Percentiles rank a stretch among this genome's conserved stretches.
phyloP scores from a whole-genome alignment of 2,113 vertebrate genomes.

The Panurus biarmicus region DNA sequence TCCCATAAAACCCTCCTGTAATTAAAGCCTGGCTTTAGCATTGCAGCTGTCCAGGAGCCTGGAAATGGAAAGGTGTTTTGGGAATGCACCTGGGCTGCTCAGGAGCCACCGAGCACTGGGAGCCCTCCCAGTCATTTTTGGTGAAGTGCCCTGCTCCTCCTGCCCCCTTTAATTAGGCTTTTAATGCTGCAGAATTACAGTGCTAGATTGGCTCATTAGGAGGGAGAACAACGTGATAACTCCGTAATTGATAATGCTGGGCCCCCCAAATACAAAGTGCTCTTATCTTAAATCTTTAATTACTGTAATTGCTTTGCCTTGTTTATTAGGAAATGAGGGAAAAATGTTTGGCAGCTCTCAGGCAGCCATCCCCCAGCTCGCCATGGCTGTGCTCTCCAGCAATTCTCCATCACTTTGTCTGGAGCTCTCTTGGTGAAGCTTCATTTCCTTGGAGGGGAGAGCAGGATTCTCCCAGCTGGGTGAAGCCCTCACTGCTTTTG shows the following conservation, averaged over 20 bases:
- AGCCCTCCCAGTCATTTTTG: neutral
- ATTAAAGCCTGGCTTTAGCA: neutral
- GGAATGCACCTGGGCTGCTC: neutral
- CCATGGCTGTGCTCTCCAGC: neutral
- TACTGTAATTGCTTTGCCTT: conserved; percentile 38
- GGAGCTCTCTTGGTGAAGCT: neutral
- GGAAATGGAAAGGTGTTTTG: neutral
- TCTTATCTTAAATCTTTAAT: conserved; percentile 52
- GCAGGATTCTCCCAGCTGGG: neutral
- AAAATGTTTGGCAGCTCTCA: neutral
- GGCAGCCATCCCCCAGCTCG: neutral
- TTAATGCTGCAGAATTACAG: neutral
- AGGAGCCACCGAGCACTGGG: neutral
- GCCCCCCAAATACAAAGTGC: conserved; percentile 29
- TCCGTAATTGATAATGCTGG: neutral
- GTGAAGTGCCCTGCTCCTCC: neutral
- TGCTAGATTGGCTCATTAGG: conserved; percentile 10
- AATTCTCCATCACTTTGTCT: neutral
- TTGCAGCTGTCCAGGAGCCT: neutral
- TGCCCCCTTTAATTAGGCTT: neutral
- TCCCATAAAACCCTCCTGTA: neutral
- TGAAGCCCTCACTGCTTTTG: neutral
- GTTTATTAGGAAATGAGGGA: neutral
- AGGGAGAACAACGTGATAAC: neutral
- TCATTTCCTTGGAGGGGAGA: neutral